These are phyloP conservation scores for Diprion similis DNA, from an alignment of 1,140 invertebrate genomes.

Conservation along the genomic window DNA sequence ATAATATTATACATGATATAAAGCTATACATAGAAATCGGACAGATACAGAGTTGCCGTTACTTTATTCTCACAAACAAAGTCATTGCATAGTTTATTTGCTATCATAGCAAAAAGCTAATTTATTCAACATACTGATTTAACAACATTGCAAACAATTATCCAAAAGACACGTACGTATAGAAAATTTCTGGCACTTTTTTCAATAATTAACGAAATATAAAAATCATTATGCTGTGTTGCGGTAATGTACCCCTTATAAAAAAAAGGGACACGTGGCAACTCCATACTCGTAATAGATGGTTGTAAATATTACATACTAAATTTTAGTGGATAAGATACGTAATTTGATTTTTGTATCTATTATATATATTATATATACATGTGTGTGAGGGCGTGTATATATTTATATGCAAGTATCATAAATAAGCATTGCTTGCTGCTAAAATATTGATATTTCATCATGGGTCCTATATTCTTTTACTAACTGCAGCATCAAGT, in stretches of 20 bases:
- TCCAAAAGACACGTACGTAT: neutral
- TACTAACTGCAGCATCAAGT: neutral
- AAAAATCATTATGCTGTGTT: too few relatives aligned
- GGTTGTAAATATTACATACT: neutral
- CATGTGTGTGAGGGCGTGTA: too few relatives aligned
- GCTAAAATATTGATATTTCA: neutral
- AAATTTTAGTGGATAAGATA: neutral
- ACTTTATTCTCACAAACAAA: neutral
- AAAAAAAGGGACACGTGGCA: neutral
- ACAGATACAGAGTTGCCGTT: neutral
- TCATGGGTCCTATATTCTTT: too few relatives aligned
- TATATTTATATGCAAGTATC: too few relatives aligned
- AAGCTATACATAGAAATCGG: conserved; percentile 5
- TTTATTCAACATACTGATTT: too few relatives aligned
- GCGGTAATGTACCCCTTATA: too few relatives aligned
- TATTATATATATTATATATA: neutral
- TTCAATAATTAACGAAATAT: too few relatives aligned
- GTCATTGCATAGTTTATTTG: too few relatives aligned
- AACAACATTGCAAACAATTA: too few relatives aligned
- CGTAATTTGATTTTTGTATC: neutral
- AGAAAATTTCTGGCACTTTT: neutral
- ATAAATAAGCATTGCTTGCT: neutral
- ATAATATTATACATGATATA: conserved; percentile 1
- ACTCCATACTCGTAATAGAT: neutral
- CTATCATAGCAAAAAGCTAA: too few relatives aligned